Base-by-base conservation (phyloP, 1,140 invertebrate genomes). In the Solenopsis invicta region DNA sequence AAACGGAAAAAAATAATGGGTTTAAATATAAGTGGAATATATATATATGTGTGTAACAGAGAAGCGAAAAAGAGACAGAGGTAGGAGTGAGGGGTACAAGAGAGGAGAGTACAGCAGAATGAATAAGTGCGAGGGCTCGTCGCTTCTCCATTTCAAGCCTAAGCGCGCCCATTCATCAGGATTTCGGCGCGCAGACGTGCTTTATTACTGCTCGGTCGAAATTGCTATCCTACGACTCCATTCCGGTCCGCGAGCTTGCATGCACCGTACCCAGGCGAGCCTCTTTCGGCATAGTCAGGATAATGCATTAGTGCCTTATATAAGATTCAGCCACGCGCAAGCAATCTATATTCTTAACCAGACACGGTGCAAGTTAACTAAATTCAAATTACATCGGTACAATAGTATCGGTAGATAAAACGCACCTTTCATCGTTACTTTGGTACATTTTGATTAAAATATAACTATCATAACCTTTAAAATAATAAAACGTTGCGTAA, bases 181-280 rank as follows among this genome's bases (percentile, higher is more conserved):
- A 95, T 95, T 95, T 95, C 94, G 95, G 94, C 94, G 94, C 93
- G 95, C 94, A 95, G 95, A 95, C 95, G 94, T 95, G 95, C 95
- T 95, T 95, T 95, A 95, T 95, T 95, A 95, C 94, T 93, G 93
- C 91, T 94, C 93, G 93, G 94, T 94, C 93, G 95, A 95, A 95
- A 95, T 95, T 95, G 95, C 95, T 95, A 95, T 95, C 94, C 95
- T 95, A 95, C 94, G 94, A 95, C 95, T 95, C 95, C 95, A 95
- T 95, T 95, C 92, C 93, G 94, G 93, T 87, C 90, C 93, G 93
- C 89, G 90, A 89, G 89, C 87, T 88, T 86, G 89, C 87, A 91
- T 90, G 88, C 90, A 89, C 89, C 87, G 90, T 89, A 86, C 89
- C 88, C 85, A 89, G 80, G 56, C 84, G 56, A 82, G 69, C 90